Conservation (phyloP, 2,113 vertebrate genomes). For the Anoplopoma fimbria region DNA sequence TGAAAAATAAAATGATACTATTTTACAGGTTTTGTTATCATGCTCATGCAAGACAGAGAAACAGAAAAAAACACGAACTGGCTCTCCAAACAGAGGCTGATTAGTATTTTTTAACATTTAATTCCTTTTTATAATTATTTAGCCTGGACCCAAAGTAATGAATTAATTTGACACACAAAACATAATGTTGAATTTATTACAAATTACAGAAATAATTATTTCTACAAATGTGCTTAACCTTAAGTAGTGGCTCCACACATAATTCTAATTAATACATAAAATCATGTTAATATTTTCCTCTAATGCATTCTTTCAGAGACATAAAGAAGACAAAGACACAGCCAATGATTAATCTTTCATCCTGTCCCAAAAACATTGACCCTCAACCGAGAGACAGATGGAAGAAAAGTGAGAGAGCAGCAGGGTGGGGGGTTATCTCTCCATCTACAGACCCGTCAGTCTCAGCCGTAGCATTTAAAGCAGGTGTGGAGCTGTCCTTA, state of each 20-base stretch:
- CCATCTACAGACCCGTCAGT: slow-evolving; percentile 74
- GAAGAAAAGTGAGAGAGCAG: slow-evolving; percentile 19
- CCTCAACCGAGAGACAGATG: slow-evolving; percentile 34
- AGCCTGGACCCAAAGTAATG: neutral
- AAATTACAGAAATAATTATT: too few species aligned
- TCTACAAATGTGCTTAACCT: too few species aligned
- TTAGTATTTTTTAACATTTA: too few species aligned
- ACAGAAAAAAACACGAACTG: neutral
- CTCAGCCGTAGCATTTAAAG: slow-evolving; percentile 80
- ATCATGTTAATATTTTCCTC: neutral
- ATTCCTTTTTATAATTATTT: neutral
- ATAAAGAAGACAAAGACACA: neutral
- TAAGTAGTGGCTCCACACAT: too few species aligned
- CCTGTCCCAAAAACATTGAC: neutral
- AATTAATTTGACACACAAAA: too few species aligned
- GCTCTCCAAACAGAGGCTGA: too few species aligned
- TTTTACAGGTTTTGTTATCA: neutral
- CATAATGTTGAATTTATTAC: too few species aligned
- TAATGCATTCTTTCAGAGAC: neutral
- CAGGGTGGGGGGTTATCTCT: slow-evolving; percentile 75
- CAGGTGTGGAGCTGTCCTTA: slow-evolving; percentile 78
- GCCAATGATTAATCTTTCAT: neutral
- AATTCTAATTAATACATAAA: neutral
- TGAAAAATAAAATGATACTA: neutral
- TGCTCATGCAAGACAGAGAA: neutral